phyloP scores from a whole-genome alignment of 2,113 vertebrate species.

The Sterrhoptilus dennistouni region DNA sequence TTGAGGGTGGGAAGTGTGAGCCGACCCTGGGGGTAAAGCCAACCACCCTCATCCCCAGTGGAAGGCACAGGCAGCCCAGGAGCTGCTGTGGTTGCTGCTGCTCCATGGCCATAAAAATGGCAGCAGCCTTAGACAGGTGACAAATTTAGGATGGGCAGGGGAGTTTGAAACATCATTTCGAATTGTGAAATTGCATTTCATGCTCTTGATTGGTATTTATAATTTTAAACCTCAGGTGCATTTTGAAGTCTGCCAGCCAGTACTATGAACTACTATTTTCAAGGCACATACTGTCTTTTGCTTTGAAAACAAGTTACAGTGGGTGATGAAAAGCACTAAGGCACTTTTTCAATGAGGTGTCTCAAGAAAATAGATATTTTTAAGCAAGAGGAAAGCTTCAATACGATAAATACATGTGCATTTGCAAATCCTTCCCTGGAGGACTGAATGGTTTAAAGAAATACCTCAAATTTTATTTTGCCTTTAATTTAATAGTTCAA shows the following conservation, averaged over 20 bases:
- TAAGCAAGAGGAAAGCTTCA: constrained; percentile 1
- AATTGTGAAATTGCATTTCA: neutral
- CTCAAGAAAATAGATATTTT: constrained; percentile 15
- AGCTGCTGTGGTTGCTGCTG: neutral
- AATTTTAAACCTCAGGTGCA: neutral
- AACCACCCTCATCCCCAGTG: neutral
- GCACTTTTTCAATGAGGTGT: neutral
- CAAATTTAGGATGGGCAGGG: neutral
- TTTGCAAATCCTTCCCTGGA: constrained; percentile 8
- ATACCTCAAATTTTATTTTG: constrained; percentile 10
- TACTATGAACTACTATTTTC: neutral
- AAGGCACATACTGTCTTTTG: neutral
- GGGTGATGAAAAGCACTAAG: neutral
- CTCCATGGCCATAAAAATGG: neutral
- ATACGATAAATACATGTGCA: neutral
- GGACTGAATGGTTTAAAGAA: neutral
- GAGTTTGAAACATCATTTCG: neutral
- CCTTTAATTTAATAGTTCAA: constrained; percentile 18
- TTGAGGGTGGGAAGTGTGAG: neutral
- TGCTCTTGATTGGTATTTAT: neutral
- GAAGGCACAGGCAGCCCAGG: neutral
- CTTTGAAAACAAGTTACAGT: neutral
- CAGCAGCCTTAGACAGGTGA: neutral
- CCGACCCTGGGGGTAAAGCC: neutral
- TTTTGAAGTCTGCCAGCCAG: neutral